Evolutionary conservation across 2,888 invertebrate genomes (phyloP).

Genomic region (Clanis bilineata): DNA sequence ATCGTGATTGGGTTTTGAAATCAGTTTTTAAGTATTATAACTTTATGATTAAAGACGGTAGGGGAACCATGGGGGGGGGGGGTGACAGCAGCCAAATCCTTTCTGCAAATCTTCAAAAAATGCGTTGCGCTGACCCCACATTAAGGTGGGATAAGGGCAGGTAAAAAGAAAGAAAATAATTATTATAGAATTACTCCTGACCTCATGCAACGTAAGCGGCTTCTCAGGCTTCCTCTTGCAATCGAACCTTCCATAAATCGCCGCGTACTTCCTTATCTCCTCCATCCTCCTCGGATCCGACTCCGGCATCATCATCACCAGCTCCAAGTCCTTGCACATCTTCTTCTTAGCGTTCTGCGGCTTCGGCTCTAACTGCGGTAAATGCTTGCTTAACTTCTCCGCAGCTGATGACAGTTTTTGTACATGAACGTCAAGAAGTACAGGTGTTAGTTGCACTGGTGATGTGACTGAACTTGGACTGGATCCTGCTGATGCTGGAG

Average conservation of each 20-base stretch:
- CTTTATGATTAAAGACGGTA: no score
- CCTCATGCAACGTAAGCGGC: constrained; percentile 97
- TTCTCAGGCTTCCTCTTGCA: constrained; percentile 98
- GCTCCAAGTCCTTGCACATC: constrained; percentile 94
- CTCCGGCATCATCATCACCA: constrained; percentile 95
- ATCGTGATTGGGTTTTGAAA: no score
- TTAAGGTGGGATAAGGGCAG: no score
- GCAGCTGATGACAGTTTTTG: constrained; percentile 92
- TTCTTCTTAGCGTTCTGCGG: constrained; percentile 95
- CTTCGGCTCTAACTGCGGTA: constrained; percentile 94
- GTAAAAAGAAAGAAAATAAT: no score
- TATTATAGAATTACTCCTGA: constrained; percentile 46
- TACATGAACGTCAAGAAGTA: constrained; percentile 92
- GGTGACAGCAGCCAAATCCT: no score
- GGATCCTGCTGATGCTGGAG: constrained; percentile 79
- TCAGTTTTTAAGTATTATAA: no score
- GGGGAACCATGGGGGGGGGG: no score
- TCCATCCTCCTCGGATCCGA: constrained; percentile 94
- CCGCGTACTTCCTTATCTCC: constrained; percentile 96
- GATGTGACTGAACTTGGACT: constrained; percentile 83
- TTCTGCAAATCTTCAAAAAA: no score
- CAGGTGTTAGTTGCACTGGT: constrained; percentile 88
- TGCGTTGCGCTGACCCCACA: no score
- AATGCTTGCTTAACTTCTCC: constrained; percentile 89
- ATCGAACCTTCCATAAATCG: constrained; percentile 98